A percentile compares a stretch with the other conserved stretches of the same genome.
These are phyloP conservation scores for Sparus aurata DNA, from an alignment of 2,797 vertebrate genomes.

Conservation along the genomic window DNA sequence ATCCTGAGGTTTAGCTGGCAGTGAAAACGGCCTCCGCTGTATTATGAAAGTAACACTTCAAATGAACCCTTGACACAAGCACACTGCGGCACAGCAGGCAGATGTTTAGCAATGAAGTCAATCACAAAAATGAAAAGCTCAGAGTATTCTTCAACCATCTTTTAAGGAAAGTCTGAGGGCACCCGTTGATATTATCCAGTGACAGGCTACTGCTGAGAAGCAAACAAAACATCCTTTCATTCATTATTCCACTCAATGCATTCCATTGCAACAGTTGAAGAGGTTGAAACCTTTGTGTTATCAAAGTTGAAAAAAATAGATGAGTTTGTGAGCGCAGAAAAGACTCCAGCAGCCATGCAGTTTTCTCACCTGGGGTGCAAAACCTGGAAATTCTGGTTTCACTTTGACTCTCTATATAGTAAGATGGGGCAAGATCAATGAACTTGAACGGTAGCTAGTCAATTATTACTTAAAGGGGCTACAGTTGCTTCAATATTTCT, in stretches of 20 bases:
- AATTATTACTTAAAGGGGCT: neutral
- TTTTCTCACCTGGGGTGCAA: neutral
- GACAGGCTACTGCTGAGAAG: neutral
- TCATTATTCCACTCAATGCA: too few relatives aligned
- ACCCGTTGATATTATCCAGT: neutral
- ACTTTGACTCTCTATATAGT: neutral
- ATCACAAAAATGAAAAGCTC: neutral
- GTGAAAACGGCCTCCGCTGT: constrained; percentile 6
- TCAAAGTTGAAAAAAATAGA: too few relatives aligned
- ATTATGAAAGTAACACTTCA: constrained; percentile 36
- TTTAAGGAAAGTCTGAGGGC: neutral
- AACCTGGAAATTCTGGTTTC: neutral
- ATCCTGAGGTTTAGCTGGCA: constrained; percentile 53
- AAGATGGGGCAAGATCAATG: neutral
- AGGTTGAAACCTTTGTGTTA: too few relatives aligned
- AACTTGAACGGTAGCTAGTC: neutral
- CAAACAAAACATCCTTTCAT: too few relatives aligned
- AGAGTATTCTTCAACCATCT: neutral
- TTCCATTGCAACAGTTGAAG: too few relatives aligned
- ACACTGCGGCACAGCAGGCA: neutral
- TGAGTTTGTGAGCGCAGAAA: too few relatives aligned
- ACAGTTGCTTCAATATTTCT: neutral
- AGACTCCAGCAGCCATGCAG: too few relatives aligned
- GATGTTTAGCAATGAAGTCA: neutral
- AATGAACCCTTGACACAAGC: constrained; percentile 49